phyloP scores from a whole-genome alignment of 2,888 invertebrate genomes.

The Macrophya annulata region DNA sequence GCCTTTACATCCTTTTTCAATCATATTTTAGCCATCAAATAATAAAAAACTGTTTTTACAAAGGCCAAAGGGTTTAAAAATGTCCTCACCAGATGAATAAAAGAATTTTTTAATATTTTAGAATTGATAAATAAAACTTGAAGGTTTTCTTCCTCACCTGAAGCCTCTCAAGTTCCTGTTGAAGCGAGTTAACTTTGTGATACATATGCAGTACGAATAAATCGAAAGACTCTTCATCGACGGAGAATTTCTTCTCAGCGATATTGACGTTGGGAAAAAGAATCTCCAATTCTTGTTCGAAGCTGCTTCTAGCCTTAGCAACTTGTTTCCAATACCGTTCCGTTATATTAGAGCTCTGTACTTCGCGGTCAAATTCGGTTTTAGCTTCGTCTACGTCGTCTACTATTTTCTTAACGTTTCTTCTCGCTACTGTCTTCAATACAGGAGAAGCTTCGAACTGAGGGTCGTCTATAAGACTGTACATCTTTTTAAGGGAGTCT shows the following conservation, averaged over 20 bases:
- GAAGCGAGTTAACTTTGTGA: constrained; percentile 88
- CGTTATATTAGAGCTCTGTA: constrained; percentile 83
- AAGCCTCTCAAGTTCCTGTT: constrained; percentile 88
- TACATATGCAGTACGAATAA: constrained; percentile 90
- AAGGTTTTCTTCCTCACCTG: constrained; percentile 79
- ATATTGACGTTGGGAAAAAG: constrained; percentile 88
- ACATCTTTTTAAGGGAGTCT: constrained; percentile 78
- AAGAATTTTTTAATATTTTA: neutral
- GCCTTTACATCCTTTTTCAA: too few species aligned
- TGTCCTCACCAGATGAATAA: too few species aligned
- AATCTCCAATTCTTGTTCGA: constrained; percentile 85
- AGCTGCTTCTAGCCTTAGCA: constrained; percentile 83
- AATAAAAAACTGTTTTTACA: too few species aligned
- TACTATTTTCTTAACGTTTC: constrained; percentile 78
- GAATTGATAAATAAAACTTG: neutral
- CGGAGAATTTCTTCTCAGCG: constrained; percentile 83
- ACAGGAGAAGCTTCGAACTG: constrained; percentile 77
- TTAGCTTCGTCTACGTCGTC: constrained; percentile 84
- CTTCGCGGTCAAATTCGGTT: constrained; percentile 82
- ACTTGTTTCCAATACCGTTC: constrained; percentile 93
- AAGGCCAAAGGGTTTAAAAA: neutral
- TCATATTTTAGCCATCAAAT: too few species aligned
- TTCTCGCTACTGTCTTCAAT: constrained; percentile 72
- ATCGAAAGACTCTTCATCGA: constrained; percentile 87
- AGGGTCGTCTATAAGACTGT: constrained; percentile 77